These are phyloP conservation scores for Atopsyche davidsoni DNA, from an alignment of 1,140 invertebrate species.

Conservation along the genomic window DNA sequence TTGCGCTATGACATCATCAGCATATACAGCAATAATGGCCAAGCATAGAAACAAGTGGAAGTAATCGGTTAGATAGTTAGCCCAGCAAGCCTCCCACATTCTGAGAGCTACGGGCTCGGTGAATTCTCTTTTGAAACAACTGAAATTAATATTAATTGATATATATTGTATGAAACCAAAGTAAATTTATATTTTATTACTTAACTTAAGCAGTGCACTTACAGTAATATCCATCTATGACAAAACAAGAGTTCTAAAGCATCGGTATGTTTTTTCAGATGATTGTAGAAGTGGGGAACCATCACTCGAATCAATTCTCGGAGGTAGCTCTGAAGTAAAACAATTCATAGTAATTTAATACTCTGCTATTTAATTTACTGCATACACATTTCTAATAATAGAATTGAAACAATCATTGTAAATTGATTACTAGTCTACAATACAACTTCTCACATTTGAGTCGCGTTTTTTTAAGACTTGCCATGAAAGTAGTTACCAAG, in stretches of 20 bases:
- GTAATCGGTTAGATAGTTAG: slow-evolving; percentile 87
- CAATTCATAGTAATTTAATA: too few species aligned
- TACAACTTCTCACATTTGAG: too few species aligned
- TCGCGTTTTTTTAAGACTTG: too few species aligned
- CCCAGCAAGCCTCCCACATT: slow-evolving; percentile 95
- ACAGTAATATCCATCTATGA: slow-evolving; percentile 89
- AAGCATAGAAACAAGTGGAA: slow-evolving; percentile 89
- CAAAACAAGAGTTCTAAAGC: slow-evolving; percentile 86
- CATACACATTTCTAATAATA: too few species aligned
- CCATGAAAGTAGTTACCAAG: slow-evolving; percentile 53
- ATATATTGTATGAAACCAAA: neutral
- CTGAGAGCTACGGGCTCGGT: slow-evolving; percentile 75
- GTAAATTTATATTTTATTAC: slow-evolving; percentile 10
- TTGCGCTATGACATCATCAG: slow-evolving; percentile 86
- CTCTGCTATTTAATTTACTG: too few species aligned
- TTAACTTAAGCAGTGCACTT: slow-evolving; percentile 39
- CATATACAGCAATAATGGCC: slow-evolving; percentile 86
- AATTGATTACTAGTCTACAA: too few species aligned
- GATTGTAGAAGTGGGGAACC: slow-evolving; percentile 80
- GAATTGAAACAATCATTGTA: too few species aligned
- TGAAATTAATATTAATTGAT: slow-evolving; percentile 34
- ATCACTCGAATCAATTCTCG: slow-evolving; percentile 81
- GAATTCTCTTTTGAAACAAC: slow-evolving; percentile 86
- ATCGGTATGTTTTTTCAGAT: slow-evolving; percentile 75
- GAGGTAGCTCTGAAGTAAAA: slow-evolving; percentile 66